These are phyloP conservation scores for Ectemnius cavifrons DNA, from an alignment of 2,888 invertebrate species.

Conservation along the genomic window DNA sequence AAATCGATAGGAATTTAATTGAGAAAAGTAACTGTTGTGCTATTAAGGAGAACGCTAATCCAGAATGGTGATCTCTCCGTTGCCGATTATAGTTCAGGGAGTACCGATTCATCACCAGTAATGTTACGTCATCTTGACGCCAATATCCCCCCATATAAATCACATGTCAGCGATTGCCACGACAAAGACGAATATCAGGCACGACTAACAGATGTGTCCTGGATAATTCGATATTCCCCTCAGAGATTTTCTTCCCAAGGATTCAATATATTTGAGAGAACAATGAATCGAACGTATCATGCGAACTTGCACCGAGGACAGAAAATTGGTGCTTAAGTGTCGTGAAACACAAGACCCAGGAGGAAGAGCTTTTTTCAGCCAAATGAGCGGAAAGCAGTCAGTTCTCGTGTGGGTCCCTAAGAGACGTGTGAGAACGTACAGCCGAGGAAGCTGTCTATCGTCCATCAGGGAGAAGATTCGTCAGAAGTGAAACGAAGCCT, in stretches of 20 bases:
- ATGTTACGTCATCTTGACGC: conserved; percentile 65
- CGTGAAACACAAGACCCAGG: too few relatives aligned
- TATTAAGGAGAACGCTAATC: conserved; percentile 12
- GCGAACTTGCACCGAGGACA: too few relatives aligned
- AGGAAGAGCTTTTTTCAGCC: too few relatives aligned
- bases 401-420: too few relatives aligned
- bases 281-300: too few relatives aligned
- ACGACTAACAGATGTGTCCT: conserved; percentile 56
- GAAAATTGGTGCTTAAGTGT: too few relatives aligned
- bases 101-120: conserved; percentile 62
- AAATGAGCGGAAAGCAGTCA: too few relatives aligned
- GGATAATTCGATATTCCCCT: conserved; percentile 56
- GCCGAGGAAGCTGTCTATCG: too few relatives aligned
- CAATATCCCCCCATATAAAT: conserved; percentile 69
- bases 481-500: neutral
- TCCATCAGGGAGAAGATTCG: too few relatives aligned
- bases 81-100: conserved; percentile 45
- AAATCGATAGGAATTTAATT: neutral
- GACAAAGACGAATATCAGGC: conserved; percentile 67
- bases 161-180: conserved; percentile 62
- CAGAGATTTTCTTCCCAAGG: conserved; percentile 37
- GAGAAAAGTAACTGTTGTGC: neutral
- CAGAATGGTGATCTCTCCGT: conserved; percentile 38
- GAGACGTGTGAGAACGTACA: too few relatives aligned
- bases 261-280: conserved; percentile 10